Evolutionary conservation across 2,888 invertebrate genomes (phyloP), one percentile per base, ranked within the genome.

Genomic region (Sturmia bella): DNA sequence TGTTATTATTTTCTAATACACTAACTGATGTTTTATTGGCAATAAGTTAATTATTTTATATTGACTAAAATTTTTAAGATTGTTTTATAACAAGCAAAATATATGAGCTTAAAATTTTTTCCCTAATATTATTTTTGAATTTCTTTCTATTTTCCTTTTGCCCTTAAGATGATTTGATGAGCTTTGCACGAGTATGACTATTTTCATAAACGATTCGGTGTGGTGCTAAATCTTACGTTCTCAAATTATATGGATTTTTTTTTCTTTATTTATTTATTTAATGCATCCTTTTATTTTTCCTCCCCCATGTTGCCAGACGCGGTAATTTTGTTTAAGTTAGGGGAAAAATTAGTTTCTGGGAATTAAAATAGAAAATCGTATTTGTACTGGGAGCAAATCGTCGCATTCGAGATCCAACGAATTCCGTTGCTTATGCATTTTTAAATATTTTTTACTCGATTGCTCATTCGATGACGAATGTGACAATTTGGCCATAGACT

Each of bases 251-350:
- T 70, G 52, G 56, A 76, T 76, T 74, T 59, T 48, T 57, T 41
- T 52, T n/a, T 69, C 19, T 15, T 74, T 69, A 24, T 41, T 57
- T 41, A 52, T n/a, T 69, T 24, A 27, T 74, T 69, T 41, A 50
- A 57, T 77, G 74, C 77, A 82, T 82, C 73, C 69, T 82, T 73
- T 73, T 68, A 32, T 37, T 21, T 21, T 39, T 1, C n/a, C n/a
- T n/a, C n/a, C n/a, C n/a, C 13, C n/a, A n/a, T 9, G 45, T 45
- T 45, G 45, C 45, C 45, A 45, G 45, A 45, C 7, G 5, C 5
- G 3, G 3, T 3, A 45, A 15, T 15, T 45, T 9, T 45, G 9
- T 45, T 3, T 32, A 32, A 7, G n/a, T n/a, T n/a, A n/a, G n/a
- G n/a, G n/a, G n/a, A n/a, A n/a, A n/a, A n/a, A n/a, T n/a, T n/a